Percentiles rank a stretch among this genome's conserved stretches.
Conservation (phyloP, 2,797 vertebrate species). For the Scolopax rusticola region DNA sequence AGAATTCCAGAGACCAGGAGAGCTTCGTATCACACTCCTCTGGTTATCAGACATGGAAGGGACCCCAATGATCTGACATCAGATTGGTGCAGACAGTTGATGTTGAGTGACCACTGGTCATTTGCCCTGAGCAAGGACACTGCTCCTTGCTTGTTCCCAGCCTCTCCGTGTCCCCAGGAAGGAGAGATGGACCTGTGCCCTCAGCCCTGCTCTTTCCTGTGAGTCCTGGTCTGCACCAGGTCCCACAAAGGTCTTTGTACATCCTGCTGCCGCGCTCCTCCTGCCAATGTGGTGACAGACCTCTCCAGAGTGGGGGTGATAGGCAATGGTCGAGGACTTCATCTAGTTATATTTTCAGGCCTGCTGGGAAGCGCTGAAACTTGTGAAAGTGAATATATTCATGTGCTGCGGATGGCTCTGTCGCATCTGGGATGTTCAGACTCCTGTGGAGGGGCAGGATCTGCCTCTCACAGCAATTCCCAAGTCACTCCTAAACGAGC, state of each 20-base stretch:
- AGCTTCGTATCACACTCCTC: background rate
- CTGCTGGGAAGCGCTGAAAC: background rate
- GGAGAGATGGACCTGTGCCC: background rate
- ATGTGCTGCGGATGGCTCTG: background rate
- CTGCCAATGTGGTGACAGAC: background rate
- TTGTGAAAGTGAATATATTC: background rate
- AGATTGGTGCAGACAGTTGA: background rate
- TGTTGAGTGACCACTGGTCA: accelerated
- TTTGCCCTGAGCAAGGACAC: background rate
- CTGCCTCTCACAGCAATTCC: background rate
- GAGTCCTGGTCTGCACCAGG: background rate
- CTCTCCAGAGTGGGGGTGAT: background rate
- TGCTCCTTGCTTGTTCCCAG: background rate
- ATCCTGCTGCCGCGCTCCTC: background rate
- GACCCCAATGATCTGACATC: background rate
- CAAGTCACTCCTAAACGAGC: background rate
- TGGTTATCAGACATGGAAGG: accelerated
- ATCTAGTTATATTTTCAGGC: background rate
- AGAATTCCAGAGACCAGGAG: background rate
- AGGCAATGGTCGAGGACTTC: background rate
- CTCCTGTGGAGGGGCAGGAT: background rate
- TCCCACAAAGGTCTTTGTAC: background rate
- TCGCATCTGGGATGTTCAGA: background rate
- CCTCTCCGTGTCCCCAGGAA: background rate
- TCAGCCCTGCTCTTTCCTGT: background rate